These are phyloP conservation scores for Lordiphosa fenestrarum DNA, from an alignment of 2,888 invertebrate genomes.

Conservation along the genomic window DNA sequence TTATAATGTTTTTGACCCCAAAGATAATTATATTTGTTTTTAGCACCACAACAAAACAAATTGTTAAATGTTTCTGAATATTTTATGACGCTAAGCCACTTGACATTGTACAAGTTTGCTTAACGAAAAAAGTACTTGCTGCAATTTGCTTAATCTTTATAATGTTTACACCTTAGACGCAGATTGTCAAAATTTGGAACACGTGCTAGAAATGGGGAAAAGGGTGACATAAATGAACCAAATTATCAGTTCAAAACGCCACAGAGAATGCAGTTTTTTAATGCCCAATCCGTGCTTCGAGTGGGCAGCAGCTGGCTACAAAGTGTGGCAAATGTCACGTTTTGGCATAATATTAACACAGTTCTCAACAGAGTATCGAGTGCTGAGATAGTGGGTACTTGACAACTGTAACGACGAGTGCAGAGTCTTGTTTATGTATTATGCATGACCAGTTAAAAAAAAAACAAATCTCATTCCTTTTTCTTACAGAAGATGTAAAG, in stretches of 20 bases:
- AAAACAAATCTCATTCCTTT: constrained; percentile 10
- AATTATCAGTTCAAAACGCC: constrained; percentile 2
- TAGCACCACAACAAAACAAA: no score
- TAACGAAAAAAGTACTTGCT: no score
- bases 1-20: no score
- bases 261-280: constrained; percentile 3
- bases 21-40: no score
- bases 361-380: constrained; percentile 18
- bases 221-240: neutral
- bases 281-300: constrained; percentile 1
- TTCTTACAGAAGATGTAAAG: constrained; percentile 71
- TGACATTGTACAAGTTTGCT: no score
- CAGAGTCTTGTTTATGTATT: constrained; percentile 3
- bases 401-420: constrained; percentile 26
- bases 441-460: constrained; percentile 10
- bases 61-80: no score
- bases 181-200: no score
- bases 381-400: constrained; percentile 23
- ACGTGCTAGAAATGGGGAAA: no score
- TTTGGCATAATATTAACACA: constrained; percentile 47
- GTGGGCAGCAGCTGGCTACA: constrained; percentile 9
- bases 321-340: constrained; percentile 56
- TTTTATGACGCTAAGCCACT: no score
- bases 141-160: no score
- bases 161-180: no score